Base-by-base conservation (phyloP, 92 coral and sea anemone species). In the Epizoanthus fatuus region DNA sequence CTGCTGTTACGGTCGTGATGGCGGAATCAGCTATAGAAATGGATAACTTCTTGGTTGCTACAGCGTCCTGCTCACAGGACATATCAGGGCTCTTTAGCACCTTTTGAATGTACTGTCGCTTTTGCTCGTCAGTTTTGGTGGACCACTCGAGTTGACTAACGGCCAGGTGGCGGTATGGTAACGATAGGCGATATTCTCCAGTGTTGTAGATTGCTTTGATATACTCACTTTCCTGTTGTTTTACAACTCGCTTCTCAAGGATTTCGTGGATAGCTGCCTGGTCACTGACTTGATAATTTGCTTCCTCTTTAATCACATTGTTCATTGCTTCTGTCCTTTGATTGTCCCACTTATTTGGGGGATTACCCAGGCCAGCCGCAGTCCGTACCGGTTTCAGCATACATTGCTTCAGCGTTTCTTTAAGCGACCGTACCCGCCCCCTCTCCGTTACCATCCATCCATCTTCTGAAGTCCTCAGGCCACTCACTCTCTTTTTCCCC, bases 291-390 rank as follows among this genome's bases (percentile, higher is more conserved):
- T 87, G 87, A 5, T 65, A 54, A 79, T 64, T 75, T 1, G 85
- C 64, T 42, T 69, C 94, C 77, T 93, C 96, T 25, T 67, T 78
- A n/a, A 90, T 83, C 7, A 88, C 88, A 70, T 74, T 86, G 55
- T 69, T 75, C 17, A 93, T 55, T 3, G 85, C 74, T 69, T 76
- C 74, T 12, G 82, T 84, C 39, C 80, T 70, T 75, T 70, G 76
- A 58, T 81, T 80, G 70, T 69, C 69, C 90, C 88, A 87, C 53
- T 75, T 84, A 45, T 74, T 81, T 19, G 92, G 94, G 13, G 91
- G 88, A 52, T 90, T 78, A 20, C 94, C 94, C 11, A 93, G 88
- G 7, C 94, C 94, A 11, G 94, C 94, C 12, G 86, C 85, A 1
- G 60, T 74, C 17, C 96, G 90, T 56, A 83, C 88, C 15, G 92